Evolutionary conservation across 2,888 invertebrate species (phyloP), one percentile per base, ranked within the genome.

Genomic region (Metellina segmentata): DNA sequence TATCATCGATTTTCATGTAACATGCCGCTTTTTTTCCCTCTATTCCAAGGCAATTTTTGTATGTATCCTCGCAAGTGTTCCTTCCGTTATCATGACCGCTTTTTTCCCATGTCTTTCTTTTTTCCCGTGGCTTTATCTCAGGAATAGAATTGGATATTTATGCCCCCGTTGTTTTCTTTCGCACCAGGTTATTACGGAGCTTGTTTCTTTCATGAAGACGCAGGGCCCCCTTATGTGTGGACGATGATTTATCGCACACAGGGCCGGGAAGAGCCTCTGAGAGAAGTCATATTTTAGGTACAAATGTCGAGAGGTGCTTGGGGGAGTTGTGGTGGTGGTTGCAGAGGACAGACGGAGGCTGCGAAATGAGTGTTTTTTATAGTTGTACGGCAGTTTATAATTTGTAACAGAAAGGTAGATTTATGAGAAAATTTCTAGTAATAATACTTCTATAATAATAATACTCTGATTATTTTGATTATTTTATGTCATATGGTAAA

Each of bases 131-230:
- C 78, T 87, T 78, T 77, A 77, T 70, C 78, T 49, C 34, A 78
- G 74, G 78, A 79, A 89, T 77, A 70, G 89, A 89, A 89, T 89
- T 89, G 83, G 89, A 89, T 89, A 89, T 89, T 89, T 89, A 89
- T 89, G 71, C 81, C 70, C 53, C 72, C 52, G 71, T 79, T 87
- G 89, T 83, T 89, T 83, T 83, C 89, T 70, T 77, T 89, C 83
- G 19, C 83, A 51, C 83, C 72, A 77, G 71, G 83, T 83, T 83
- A 89, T 89, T 83, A 89, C 83, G 71, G 71, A 48, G 69, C 83
- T 89, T 82, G 89, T 89, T 89, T 89, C 83, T 78, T 89, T 89
- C 89, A 85, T 83, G 89, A 89, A 89, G 89, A 83, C 78, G 78
- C 83, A 78, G 61, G 7, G 74, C 7, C 69, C 69, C 69, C 74